Base-by-base conservation (phyloP, 2,888 invertebrate genomes). In the Amaurobius ferox region DNA sequence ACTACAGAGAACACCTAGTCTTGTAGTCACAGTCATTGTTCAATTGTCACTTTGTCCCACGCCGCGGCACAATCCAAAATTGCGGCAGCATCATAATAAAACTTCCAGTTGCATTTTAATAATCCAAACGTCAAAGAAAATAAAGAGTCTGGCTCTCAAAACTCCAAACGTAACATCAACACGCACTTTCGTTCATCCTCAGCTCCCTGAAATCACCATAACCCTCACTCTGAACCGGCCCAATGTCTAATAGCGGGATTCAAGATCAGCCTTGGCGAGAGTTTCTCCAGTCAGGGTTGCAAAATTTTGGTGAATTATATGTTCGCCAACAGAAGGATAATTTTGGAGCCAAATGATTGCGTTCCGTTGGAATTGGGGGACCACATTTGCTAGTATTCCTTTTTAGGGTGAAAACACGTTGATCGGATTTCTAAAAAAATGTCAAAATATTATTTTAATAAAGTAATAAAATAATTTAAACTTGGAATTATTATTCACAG, bases 41-140 rank as follows among this genome's bases (percentile, higher is more conserved):
- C 19, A 55, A 55, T 3, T 55, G 55, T 55, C 55, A 55, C 55
- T n/a, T n/a, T 55, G 55, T 55, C 55, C 55, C 23, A 55, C 2
- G 23, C 19, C 5, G 23, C 2, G 55, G 55, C 19, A 55, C 55
- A 55, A 55, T 55, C 55, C 55, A 23, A 23, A 23, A 5, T 3
- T 23, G 23, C 19, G 55, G 1, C 55, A n/a, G 11, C 55, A 55
- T 55, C 55, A 55, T 55, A 55, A 55, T 5, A 23, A 3, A 23
- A 11, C 3, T 23, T 1, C 3, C 55, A 23, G 1, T 3, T 3
- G 19, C 19, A 55, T 55, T 19, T 3, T 55, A 6, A 55, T 55
- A 55, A 55, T 55, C 55, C 55, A 55, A 55, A 55, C 55, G 55
- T 55, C 55, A 44, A 23, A 55, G 5, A 23, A 55, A 55, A 23